Percentiles rank a stretch among this genome's conserved stretches.
These are phyloP conservation scores for Litoditis marina DNA, from an alignment of 2,888 invertebrate species.

Conservation along the genomic window DNA sequence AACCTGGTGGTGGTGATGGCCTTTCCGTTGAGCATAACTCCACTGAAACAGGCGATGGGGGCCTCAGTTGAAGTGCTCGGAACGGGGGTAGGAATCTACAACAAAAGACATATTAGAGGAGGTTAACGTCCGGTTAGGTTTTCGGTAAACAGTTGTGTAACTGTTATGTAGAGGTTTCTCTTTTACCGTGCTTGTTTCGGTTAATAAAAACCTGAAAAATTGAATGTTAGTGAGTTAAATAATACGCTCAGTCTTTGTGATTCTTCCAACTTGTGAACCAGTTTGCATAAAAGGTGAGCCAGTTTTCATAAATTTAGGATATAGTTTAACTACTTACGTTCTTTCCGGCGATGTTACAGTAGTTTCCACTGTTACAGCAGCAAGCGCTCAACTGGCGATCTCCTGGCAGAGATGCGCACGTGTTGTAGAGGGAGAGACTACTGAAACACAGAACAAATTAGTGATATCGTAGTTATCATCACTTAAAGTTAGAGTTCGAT, in stretches of 20 bases:
- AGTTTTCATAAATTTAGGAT: background rate
- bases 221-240: no score
- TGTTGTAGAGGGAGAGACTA: slow-evolving; percentile 19
- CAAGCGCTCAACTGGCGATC: slow-evolving; percentile 25
- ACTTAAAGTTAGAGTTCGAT: slow-evolving; percentile 22
- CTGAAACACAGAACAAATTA: slow-evolving; percentile 19
- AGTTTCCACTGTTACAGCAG: slow-evolving; percentile 35
- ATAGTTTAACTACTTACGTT: slow-evolving; percentile 8
- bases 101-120: no score
- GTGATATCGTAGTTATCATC: slow-evolving; percentile 26
- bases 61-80: slow-evolving; percentile 27
- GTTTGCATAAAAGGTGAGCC: no score
- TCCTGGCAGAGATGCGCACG: slow-evolving; percentile 21
- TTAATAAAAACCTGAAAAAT: no score
- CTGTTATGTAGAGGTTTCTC: no score
- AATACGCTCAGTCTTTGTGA: no score
- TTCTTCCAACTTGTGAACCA: no score
- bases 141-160: no score
- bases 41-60: slow-evolving; percentile 39
- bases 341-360: slow-evolving; percentile 26
- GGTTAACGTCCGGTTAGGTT: no score
- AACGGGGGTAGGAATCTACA: no score
- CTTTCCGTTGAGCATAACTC: slow-evolving; percentile 25
- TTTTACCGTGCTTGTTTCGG: no score
- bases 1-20: background rate